These are phyloP conservation scores for Frankliniella fusca DNA, from an alignment of 2,888 invertebrate species.

Conservation along the genomic window DNA sequence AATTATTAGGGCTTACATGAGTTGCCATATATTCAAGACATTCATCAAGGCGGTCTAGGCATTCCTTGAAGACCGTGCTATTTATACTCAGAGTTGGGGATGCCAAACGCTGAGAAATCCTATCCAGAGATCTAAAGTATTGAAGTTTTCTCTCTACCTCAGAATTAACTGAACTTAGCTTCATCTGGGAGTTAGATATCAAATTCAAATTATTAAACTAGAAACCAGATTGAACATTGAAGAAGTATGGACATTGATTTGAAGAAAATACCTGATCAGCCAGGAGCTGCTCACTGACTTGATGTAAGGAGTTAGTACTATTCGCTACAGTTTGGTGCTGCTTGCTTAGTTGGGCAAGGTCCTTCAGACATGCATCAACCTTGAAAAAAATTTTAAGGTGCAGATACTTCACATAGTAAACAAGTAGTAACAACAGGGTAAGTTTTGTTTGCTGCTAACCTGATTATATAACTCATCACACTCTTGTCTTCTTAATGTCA, in stretches of 20 bases:
- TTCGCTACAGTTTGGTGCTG: conserved; percentile 84
- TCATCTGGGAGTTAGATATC: conserved; percentile 53
- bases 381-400: conserved; percentile 42
- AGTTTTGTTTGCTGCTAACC: conserved; percentile 45
- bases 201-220: conserved; percentile 2
- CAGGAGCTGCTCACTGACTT: conserved; percentile 85
- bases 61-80: conserved; percentile 75
- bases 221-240: too few species aligned
- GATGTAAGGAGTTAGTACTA: conserved; percentile 88
- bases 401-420: not conserved
- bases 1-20: conserved; percentile 60
- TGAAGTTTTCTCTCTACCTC: conserved; percentile 74
- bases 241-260: too few species aligned
- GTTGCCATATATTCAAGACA: conserved; percentile 78
- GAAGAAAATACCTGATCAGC: conserved; percentile 62
- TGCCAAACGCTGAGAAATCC: conserved; percentile 71
- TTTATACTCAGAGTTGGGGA: conserved; percentile 77
- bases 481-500: conserved; percentile 62
- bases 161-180: conserved; percentile 72
- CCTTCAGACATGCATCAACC: conserved; percentile 65
- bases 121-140: conserved; percentile 81
- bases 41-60: conserved; percentile 78
- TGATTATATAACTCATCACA: conserved; percentile 64
- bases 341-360: conserved; percentile 65
- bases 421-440: not conserved